A percentile compares a stretch with the other conserved stretches of the same genome.
Evolutionary conservation across 1,140 invertebrate species (phyloP).

Genomic region (Pseudomyrmex flavicornis): DNA sequence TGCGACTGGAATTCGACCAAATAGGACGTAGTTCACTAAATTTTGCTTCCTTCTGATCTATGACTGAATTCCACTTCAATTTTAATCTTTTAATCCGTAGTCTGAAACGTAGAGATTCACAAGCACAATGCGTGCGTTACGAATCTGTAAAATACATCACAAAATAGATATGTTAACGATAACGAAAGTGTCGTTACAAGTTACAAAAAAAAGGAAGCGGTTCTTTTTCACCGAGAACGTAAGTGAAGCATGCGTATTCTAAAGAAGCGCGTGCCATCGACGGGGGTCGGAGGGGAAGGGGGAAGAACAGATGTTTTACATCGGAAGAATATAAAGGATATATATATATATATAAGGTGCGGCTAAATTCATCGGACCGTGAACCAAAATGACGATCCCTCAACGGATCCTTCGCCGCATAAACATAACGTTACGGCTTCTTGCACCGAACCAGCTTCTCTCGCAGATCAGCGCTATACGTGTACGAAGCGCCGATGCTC

Average conservation of each 20-base stretch:
- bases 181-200: too few species aligned
- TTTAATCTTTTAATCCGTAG: too few species aligned
- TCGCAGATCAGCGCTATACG: constrained; percentile 13
- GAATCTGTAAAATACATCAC: too few species aligned
- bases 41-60: too few species aligned
- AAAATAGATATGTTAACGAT: too few species aligned
- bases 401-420: constrained; percentile 56
- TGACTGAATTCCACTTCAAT: too few species aligned
- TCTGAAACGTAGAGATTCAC: too few species aligned
- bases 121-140: too few species aligned
- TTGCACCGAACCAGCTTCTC: constrained; percentile 55
- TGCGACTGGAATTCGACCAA: too few species aligned
- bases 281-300: too few species aligned
- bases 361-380: constrained; percentile 79
- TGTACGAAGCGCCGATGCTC: constrained; percentile 8
- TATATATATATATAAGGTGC: constrained; percentile 72
- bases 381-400: constrained; percentile 78
- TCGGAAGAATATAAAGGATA: constrained; percentile 66
- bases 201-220: too few species aligned
- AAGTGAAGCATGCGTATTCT: constrained; percentile 35
- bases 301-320: constrained; percentile 54
- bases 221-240: constrained; percentile 6
- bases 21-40: too few species aligned
- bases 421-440: constrained; percentile 76
- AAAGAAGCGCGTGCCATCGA: constrained; percentile 62